Percentiles rank a stretch among this genome's conserved stretches.
Evolutionary conservation across 53 echinoderm and acorn worm species (phyloP).

Genomic region (Stichopus horrens): DNA sequence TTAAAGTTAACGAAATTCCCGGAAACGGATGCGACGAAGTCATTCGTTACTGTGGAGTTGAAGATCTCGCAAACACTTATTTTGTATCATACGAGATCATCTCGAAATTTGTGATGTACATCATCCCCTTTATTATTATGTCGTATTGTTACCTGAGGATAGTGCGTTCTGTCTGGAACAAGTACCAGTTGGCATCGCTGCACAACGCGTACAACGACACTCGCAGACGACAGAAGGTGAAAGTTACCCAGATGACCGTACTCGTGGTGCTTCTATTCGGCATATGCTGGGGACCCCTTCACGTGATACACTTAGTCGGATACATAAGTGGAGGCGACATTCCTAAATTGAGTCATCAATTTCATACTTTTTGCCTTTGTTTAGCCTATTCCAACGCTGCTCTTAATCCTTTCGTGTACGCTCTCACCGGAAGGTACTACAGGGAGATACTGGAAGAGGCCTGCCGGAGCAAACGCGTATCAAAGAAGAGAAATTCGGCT

Average conservation of each 20-base stretch:
- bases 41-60: slow-evolving; percentile 55
- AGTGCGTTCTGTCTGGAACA: slow-evolving; percentile 80
- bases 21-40: not conserved
- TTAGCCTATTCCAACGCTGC: slow-evolving; percentile 90
- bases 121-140: slow-evolving; percentile 81
- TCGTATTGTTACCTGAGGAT: slow-evolving; percentile 80
- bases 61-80: slow-evolving; percentile 29
- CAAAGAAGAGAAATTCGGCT: slow-evolving; percentile 42
- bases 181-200: slow-evolving; percentile 68
- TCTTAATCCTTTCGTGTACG: slow-evolving; percentile 92
- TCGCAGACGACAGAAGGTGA: slow-evolving; percentile 72
- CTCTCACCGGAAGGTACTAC: slow-evolving; percentile 88
- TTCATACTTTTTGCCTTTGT: slow-evolving; percentile 72
- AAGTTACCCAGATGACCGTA: slow-evolving; percentile 91
- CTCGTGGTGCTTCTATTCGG: slow-evolving; percentile 88
- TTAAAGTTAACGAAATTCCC: slow-evolving; percentile 46
- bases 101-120: slow-evolving; percentile 69
- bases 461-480: slow-evolving; percentile 33
- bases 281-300: slow-evolving; percentile 92
- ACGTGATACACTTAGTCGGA: slow-evolving; percentile 52
- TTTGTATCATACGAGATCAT: slow-evolving; percentile 64
- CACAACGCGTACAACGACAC: slow-evolving; percentile 50
- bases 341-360: not conserved
- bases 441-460: slow-evolving; percentile 61
- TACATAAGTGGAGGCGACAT: not conserved